Conservation (phyloP, 2,888 invertebrate genomes). For the Iselma pallidipennis region DNA sequence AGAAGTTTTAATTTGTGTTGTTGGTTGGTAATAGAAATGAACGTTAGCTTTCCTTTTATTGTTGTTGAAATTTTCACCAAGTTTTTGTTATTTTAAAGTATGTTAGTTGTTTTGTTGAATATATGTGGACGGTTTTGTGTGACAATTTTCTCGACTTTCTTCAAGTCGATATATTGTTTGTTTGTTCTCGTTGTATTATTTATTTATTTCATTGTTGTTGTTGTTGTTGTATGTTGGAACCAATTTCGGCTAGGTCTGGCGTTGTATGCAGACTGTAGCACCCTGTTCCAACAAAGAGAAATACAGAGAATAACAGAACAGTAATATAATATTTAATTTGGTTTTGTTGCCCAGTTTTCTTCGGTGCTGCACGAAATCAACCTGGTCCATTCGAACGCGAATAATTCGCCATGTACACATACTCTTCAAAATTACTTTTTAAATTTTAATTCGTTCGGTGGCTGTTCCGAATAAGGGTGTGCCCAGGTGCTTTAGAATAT, state of each 20-base stretch:
- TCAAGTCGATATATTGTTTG: background rate
- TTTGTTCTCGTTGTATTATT: background rate
- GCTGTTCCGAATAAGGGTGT: too few relatives aligned
- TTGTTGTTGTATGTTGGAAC: too few relatives aligned
- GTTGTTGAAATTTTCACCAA: background rate
- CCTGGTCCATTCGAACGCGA: slow-evolving; percentile 36
- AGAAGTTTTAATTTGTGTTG: slow-evolving; percentile 20
- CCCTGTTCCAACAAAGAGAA: background rate
- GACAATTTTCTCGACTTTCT: background rate
- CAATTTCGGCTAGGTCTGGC: background rate
- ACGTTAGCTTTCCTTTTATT: background rate
- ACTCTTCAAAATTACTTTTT: slow-evolving; percentile 49
- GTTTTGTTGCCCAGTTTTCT: slow-evolving; percentile 28
- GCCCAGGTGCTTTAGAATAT: slow-evolving; percentile 8
- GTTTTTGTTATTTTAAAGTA: background rate
- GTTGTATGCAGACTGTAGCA: background rate
- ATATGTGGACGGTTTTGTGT: background rate
- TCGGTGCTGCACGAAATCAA: slow-evolving; percentile 38
- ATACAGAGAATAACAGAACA: background rate
- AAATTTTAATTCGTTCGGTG: slow-evolving; percentile 46
- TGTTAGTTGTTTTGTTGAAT: background rate
- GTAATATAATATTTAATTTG: slow-evolving; percentile 32
- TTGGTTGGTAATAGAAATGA: background rate
- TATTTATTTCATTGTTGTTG: background rate
- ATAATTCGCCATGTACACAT: slow-evolving; percentile 45